Percentiles rank a stretch among this genome's conserved stretches.
phyloP scores from a whole-genome alignment of 2,797 vertebrate species.

The Perodicticus potto region DNA sequence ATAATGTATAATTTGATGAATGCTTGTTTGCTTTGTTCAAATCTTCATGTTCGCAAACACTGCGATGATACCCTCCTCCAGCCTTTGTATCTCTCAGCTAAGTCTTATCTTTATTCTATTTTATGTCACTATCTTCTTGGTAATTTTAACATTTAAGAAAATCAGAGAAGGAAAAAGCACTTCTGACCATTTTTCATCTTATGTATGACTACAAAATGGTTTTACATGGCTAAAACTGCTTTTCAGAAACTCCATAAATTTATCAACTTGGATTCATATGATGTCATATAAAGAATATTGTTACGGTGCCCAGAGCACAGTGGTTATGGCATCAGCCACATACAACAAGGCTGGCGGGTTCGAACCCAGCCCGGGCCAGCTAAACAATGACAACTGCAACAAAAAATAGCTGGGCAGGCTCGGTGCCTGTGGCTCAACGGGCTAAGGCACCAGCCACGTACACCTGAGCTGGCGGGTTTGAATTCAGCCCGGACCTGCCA shows the following conservation, averaged over 20 bases:
- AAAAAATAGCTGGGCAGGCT: too few species aligned
- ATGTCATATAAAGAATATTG: conserved; percentile 2
- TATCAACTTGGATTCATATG: conserved; percentile 25
- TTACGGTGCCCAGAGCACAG: too few species aligned
- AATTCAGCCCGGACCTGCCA: too few species aligned
- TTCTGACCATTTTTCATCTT: background rate
- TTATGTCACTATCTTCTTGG: background rate
- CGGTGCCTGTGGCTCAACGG: too few species aligned
- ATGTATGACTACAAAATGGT: background rate
- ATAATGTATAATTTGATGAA: background rate
- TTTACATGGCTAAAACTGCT: conserved; percentile 20
- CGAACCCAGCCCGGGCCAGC: too few species aligned
- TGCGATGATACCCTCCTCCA: background rate
- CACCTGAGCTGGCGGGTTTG: too few species aligned
- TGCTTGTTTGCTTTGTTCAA: background rate
- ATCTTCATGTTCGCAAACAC: background rate
- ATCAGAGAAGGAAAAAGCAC: background rate
- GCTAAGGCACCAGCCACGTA: too few species aligned
- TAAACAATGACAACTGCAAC: too few species aligned
- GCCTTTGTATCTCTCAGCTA: background rate
- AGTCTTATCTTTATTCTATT: background rate
- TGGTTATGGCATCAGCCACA: too few species aligned
- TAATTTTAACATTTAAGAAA: background rate
- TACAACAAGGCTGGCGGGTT: too few species aligned
- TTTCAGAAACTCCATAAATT: background rate